Evolutionary conservation across 2,113 vertebrate species (phyloP).

Genomic region (Pantherophis guttatus): DNA sequence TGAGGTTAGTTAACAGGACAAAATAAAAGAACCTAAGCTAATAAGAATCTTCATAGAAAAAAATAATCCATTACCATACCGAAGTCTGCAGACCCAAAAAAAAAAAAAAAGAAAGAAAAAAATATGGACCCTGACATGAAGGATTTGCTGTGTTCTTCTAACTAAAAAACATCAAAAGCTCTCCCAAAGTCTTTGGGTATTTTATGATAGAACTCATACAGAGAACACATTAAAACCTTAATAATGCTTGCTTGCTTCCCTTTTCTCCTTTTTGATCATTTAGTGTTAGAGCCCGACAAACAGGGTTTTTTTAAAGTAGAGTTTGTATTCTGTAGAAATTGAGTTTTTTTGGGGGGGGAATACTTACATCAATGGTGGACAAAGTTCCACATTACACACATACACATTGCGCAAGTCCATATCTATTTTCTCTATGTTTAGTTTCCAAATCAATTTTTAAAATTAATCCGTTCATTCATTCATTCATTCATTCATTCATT

Average conservation of each 20-base stretch:
- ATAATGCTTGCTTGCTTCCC: neutral
- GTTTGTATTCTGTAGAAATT: neutral
- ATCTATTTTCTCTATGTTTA: neutral
- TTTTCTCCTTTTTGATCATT: neutral
- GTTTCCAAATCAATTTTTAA: neutral
- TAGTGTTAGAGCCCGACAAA: neutral
- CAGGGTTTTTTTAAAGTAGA: neutral
- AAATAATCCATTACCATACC: neutral
- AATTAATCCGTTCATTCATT: neutral
- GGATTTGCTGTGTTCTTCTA: neutral
- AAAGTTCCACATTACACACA: neutral
- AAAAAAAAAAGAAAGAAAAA: no score
- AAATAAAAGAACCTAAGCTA: conserved; percentile 9
- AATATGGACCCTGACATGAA: neutral
- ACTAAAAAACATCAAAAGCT: conserved; percentile 1
- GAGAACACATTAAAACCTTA: neutral
- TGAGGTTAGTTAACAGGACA: conserved; percentile 29
- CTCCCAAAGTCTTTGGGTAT: neutral
- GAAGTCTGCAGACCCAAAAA: neutral
- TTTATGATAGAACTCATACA: neutral
- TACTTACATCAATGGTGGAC: neutral
- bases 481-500: neutral
- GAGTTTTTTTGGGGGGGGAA: neutral
- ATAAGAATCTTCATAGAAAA: neutral
- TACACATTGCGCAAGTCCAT: neutral